These are phyloP conservation scores for Parascotia fuliginaria DNA, from an alignment of 2,888 invertebrate genomes.

Conservation along the genomic window DNA sequence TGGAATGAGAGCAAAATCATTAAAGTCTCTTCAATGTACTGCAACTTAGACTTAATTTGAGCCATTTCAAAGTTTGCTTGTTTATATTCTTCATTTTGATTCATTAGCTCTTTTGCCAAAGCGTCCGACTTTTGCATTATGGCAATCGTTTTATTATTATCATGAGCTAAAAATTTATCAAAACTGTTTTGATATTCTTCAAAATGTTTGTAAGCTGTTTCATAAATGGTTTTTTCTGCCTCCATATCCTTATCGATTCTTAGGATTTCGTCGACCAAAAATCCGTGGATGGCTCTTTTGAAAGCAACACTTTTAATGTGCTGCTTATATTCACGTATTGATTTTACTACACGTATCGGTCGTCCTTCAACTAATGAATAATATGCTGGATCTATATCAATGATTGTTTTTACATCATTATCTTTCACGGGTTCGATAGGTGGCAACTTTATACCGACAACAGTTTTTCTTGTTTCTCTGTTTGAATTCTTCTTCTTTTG, in stretches of 20 bases:
- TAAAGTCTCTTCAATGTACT: slow-evolving; percentile 75
- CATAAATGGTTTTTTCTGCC: slow-evolving; percentile 67
- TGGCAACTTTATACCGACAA: slow-evolving; percentile 70
- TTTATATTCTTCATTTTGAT: slow-evolving; percentile 73
- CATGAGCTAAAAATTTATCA: slow-evolving; percentile 77
- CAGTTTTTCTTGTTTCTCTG: slow-evolving; percentile 57
- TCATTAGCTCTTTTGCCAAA: slow-evolving; percentile 68
- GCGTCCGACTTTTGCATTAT: slow-evolving; percentile 78
- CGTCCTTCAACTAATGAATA: slow-evolving; percentile 87
- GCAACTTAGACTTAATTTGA: slow-evolving; percentile 73
- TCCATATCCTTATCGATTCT: slow-evolving; percentile 74
- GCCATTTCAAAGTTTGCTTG: slow-evolving; percentile 73
- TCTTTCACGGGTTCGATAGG: slow-evolving; percentile 63
- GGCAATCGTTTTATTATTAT: slow-evolving; percentile 77
- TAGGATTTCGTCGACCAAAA: slow-evolving; percentile 73
- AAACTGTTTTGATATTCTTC: slow-evolving; percentile 77
- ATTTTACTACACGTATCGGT: slow-evolving; percentile 84
- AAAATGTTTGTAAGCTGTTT: slow-evolving; percentile 69
- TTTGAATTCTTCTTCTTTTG: slow-evolving; percentile 55
- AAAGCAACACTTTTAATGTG: slow-evolving; percentile 76
- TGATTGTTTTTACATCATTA: slow-evolving; percentile 76
- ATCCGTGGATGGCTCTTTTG: slow-evolving; percentile 70
- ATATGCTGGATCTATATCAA: slow-evolving; percentile 88
- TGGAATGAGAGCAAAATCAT: slow-evolving; percentile 75
- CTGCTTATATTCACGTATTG: slow-evolving; percentile 83